phyloP scores from a whole-genome alignment of 2,888 invertebrate species.

The Platynereis dumerilii region DNA sequence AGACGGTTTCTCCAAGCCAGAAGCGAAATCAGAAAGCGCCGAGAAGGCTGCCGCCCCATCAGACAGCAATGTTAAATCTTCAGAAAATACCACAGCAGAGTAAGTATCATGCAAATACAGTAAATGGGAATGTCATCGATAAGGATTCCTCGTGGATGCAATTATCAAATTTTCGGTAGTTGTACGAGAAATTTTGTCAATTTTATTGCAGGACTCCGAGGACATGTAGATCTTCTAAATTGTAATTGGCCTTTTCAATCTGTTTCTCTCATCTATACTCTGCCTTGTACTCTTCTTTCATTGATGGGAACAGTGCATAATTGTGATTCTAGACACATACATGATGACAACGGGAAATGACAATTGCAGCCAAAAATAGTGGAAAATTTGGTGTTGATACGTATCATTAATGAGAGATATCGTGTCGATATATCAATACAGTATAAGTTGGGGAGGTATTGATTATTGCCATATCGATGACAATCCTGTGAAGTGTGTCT shows the following conservation, averaged over 20 bases:
- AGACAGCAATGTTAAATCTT: not conserved
- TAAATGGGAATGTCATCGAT: not conserved
- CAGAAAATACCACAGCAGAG: not conserved
- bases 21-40: not conserved
- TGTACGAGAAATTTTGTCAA: too few species aligned
- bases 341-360: not conserved
- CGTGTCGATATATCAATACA: not conserved
- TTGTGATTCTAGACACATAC: not conserved
- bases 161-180: too few species aligned
- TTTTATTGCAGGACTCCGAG: not conserved
- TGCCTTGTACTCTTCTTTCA: too few species aligned
- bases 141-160: too few species aligned
- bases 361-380: too few species aligned
- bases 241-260: too few species aligned
- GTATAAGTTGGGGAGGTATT: not conserved
- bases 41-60: not conserved
- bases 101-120: not conserved
- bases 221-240: too few species aligned
- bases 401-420: not conserved
- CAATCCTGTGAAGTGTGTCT: too few species aligned
- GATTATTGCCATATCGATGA: not conserved
- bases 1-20: not conserved
- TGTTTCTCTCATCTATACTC: too few species aligned
- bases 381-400: not conserved
- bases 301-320: too few species aligned